Base-by-base conservation (phyloP, 2,797 vertebrate genomes). In the Sebastes dallii region DNA sequence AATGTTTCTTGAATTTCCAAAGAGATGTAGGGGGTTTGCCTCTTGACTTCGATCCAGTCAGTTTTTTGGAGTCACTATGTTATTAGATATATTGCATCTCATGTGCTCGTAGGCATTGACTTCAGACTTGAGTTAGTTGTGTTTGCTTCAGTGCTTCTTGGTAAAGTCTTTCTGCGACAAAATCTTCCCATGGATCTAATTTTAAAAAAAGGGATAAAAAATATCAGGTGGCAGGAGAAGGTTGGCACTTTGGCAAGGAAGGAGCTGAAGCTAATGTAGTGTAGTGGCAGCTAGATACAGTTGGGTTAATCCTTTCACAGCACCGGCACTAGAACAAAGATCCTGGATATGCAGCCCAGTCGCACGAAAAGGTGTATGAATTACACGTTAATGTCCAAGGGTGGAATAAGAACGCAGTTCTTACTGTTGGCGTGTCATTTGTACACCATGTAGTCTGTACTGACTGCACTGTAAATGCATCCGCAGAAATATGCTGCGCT, bases 31-130 rank as follows among this genome's bases (percentile, higher is more conserved):
- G 6, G 16, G 10, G 8, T 22, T 75, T 72, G 20, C 59, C 10
- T 60, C 25, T 68, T 77, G 54, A 73, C 32, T 61, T 46, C 25
- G 13, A 18, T 70, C 39, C 59, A 84, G 69, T 55, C 70, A 55
- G 20, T 29, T 80, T 72, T 80, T 32, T 75, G 50, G 32, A 67
- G 39, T 62, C 29, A 10, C 9, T 20, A 2, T 39, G 6, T 39
- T 68, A 73, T 68, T 55, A 73, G 13, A 70, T 36, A 36, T 66
- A 77, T 55, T 61, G 54, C 39, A 72, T 34, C 55, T 52, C 9
- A 52, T 36, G 10, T 32, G 25, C 61, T 72, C 18, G 61, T 2
- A 54, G 60, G 20, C 34, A 12, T 12, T 72, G 56, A 46, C 34
- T 30, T 71, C 34, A 56, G 50, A 66, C 7, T 6, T 20, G 54